Evolutionary conservation across 2,888 invertebrate genomes (phyloP), one percentile per base, ranked within the genome.

Genomic region (Boloria selene): DNA sequence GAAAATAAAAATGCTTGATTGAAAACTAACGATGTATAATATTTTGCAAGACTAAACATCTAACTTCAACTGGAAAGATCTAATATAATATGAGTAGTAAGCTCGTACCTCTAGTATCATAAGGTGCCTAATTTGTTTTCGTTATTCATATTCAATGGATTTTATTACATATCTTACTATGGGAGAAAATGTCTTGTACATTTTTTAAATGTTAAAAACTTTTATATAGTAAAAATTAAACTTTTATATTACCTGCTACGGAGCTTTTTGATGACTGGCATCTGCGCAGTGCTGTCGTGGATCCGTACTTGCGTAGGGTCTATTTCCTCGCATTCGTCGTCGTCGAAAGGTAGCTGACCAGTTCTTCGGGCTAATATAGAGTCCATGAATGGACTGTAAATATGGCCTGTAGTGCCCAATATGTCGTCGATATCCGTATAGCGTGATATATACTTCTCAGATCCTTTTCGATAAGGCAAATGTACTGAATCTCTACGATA

Each of bases 401-500:
- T 86, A 69, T 92, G 91, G 26, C 91, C 89, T 45, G 89, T 88
- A 59, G 88, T 90, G 55, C 97, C 98, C 69, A 98, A 92, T 80
- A 98, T 94, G 79, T 98, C 98, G 81, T 98, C 98, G 74, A 98
- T 97, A 85, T 97, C 96, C 51, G 95, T 95, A 84, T 96, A 96
- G 65, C 95, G 94, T 13, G 97, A 97, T 73, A 97, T 97, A 83
- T 97, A 98, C 90, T 92, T 80, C 74, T 86, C 81, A 75, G 86
- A 73, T 63, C 79, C 79, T 76, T 92, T 84, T 75, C 84, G 85
- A 70, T 83, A 86, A n/a, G 77, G 69, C 54, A 72, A 58, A 47
- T 78, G 81, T 13, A 74, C 67, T 5, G 79, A 77, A 52, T 74
- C 77, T 65, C 78, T 74, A 59, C 84, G 77, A 66, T 79, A 86